These are phyloP conservation scores for Albula goreensis DNA, from an alignment of 2,113 vertebrate species.

Conservation along the genomic window DNA sequence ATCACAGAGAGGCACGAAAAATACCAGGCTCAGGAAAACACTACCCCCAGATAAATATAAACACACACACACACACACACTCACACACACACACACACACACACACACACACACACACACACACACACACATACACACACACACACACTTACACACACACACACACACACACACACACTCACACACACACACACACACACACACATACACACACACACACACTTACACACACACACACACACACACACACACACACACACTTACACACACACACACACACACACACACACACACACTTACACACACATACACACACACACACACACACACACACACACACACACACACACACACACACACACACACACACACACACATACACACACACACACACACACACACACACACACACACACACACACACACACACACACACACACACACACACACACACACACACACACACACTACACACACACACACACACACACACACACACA, in stretches of 20 bases:
- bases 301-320: not conserved
- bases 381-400: not conserved
- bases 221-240: not conserved
- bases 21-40: not conserved
- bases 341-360: not conserved
- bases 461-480: not conserved
- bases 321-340: not conserved
- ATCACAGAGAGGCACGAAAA: not conserved
- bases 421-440: no score
- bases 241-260: not conserved
- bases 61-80: not conserved
- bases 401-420: not conserved
- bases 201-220: not conserved
- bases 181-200: not conserved
- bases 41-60: not conserved
- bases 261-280: not conserved
- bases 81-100: not conserved
- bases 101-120: not conserved
- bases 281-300: not conserved
- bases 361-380: slow-evolving; percentile 13
- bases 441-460: not conserved
- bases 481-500: not conserved
- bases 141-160: not conserved
- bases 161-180: not conserved
- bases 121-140: not conserved